A percentile compares a stretch with the other conserved stretches of the same genome.
phyloP scores from a whole-genome alignment of 2,113 vertebrate genomes.

The Cyphomyrus discorhynchus region DNA sequence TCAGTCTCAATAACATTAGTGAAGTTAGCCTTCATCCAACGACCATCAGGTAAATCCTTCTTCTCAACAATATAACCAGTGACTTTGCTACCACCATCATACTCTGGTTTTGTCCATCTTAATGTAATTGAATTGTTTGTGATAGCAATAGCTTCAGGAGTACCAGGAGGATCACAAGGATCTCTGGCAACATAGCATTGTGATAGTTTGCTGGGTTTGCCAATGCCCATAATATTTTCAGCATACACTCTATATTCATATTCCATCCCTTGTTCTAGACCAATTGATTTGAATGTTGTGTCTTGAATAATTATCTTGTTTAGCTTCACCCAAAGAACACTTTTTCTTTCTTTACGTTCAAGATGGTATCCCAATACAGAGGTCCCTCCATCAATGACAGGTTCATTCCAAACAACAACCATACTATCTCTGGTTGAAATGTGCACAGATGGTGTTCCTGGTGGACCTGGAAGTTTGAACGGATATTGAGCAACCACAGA shows the following conservation, averaged over 20 bases:
- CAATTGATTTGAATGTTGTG: slow-evolving; percentile 83
- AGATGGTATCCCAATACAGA: slow-evolving; percentile 88
- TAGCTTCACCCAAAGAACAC: slow-evolving; percentile 92
- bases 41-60: slow-evolving; percentile 92
- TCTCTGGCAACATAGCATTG: slow-evolving; percentile 83
- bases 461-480: slow-evolving; percentile 90
- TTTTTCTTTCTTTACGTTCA: slow-evolving; percentile 93
- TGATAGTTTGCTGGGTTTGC: slow-evolving; percentile 85
- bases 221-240: slow-evolving; percentile 93
- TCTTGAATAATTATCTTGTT: slow-evolving; percentile 88
- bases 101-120: slow-evolving; percentile 89
- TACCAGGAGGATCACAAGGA: slow-evolving; percentile 91
- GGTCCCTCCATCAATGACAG: slow-evolving; percentile 89
- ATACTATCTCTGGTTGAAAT: slow-evolving; percentile 78
- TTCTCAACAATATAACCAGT: slow-evolving; percentile 96
- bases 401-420: slow-evolving; percentile 89
- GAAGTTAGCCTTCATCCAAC: slow-evolving; percentile 96
- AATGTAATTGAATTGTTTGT: slow-evolving; percentile 85
- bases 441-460: slow-evolving; percentile 84
- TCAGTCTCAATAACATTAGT: slow-evolving; percentile 94
- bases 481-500: slow-evolving; percentile 85
- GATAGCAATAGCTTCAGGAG: slow-evolving; percentile 82
- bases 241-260: slow-evolving; percentile 95
- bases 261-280: slow-evolving; percentile 89
- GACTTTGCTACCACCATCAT: slow-evolving; percentile 95